phyloP scores from a whole-genome alignment of 2,113 vertebrate species.

The Trachemys scripta region DNA sequence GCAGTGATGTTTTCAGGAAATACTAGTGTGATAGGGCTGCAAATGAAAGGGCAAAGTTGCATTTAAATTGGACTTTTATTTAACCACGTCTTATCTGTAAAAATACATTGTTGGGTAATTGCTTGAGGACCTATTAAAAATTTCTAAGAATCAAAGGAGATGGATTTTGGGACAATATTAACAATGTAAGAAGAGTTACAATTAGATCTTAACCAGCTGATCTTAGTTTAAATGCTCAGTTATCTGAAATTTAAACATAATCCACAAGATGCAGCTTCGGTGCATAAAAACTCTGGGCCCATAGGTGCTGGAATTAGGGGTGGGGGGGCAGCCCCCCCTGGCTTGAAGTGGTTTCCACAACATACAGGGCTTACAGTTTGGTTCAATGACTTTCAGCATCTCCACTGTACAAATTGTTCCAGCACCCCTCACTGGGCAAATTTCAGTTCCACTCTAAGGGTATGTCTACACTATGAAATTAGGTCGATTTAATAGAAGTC shows the following conservation, averaged over 20 bases:
- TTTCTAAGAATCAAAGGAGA: background rate
- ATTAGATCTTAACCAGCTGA: background rate
- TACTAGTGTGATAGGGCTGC: background rate
- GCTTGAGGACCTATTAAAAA: background rate
- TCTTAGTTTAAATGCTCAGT: background rate
- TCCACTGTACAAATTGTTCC: too few species aligned
- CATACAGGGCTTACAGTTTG: too few species aligned
- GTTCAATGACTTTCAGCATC: too few species aligned
- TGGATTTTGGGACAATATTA: background rate
- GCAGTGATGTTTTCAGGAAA: conserved; percentile 3
- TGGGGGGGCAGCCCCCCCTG: too few species aligned
- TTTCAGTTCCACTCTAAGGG: background rate
- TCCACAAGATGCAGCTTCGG: background rate
- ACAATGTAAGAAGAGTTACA: background rate
- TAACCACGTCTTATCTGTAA: background rate
- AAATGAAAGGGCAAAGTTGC: background rate
- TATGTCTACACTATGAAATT: too few species aligned
- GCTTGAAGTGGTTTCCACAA: too few species aligned
- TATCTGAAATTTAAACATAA: background rate
- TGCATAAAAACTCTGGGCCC: background rate
- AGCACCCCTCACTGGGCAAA: background rate
- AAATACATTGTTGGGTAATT: background rate
- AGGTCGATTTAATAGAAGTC: too few species aligned
- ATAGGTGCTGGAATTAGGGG: too few species aligned
- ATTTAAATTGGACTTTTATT: background rate